Conservation (phyloP, 2,797 vertebrate genomes). For the Fringilla coelebs region DNA sequence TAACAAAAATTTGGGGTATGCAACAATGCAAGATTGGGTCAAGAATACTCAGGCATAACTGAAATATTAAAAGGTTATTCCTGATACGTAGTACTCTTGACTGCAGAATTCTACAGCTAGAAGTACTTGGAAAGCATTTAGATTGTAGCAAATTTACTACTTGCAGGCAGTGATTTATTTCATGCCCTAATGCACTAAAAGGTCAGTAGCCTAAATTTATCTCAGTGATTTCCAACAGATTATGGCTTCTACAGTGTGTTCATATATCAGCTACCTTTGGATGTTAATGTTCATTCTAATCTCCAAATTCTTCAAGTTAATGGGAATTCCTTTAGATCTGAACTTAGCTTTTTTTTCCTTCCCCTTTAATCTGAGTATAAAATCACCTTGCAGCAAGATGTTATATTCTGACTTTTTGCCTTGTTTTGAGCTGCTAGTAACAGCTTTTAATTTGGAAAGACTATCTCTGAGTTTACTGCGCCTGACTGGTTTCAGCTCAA, state of each 20-base stretch:
- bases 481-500: slow-evolving; percentile 74
- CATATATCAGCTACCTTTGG: slow-evolving; percentile 11
- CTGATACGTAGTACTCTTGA: not conserved
- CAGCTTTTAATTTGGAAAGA: slow-evolving; percentile 77
- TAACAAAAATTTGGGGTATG: not conserved
- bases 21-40: not conserved
- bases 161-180: slow-evolving; percentile 43
- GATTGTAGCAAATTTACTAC: slow-evolving; percentile 51
- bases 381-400: slow-evolving; percentile 46
- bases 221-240: slow-evolving; percentile 62
- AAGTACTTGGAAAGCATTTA: slow-evolving; percentile 43
- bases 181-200: slow-evolving; percentile 51
- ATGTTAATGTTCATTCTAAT: slow-evolving; percentile 23
- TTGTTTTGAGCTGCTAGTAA: slow-evolving; percentile 62
- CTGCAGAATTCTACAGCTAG: not conserved
- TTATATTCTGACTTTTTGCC: slow-evolving; percentile 17
- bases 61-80: slow-evolving; percentile 37
- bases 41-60: not conserved
- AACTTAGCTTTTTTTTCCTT: not conserved
- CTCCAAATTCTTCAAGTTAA: slow-evolving; percentile 29
- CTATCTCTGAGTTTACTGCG: slow-evolving; percentile 73
- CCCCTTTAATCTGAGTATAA: slow-evolving; percentile 34
- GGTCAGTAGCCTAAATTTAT: slow-evolving; percentile 53
- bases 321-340: slow-evolving; percentile 16
- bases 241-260: slow-evolving; percentile 9